Base-by-base conservation (phyloP, 2,888 invertebrate species). In the Zele albiditarsus region DNA sequence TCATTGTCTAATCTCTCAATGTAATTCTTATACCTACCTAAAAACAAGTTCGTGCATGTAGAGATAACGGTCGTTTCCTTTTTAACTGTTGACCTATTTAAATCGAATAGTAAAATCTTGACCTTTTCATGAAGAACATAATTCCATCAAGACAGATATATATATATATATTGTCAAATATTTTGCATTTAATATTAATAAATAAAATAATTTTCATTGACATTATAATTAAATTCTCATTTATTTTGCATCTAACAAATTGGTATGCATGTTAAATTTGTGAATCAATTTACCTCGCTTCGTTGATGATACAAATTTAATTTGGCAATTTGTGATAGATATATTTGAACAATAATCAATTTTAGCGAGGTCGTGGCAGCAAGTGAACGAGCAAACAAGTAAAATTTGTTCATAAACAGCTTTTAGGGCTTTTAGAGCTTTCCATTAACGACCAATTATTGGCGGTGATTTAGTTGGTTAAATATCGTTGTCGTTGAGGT, bases 51-150 rank as follows among this genome's bases (percentile, higher is more conserved):
- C 53, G 53, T 53, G 53, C 53, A 53, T 53, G 23, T 3, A 53
- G 20, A 53, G 53, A 53, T 53, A 53, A 53, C 20, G 20, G 53
- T 53, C 53, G 6, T 20, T 53, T 53, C 23, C 53, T 23, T 53
- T 53, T 20, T 53, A 38, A 23, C 53, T n/a, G 20, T 20, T 53
- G 53, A 53, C 53, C 53, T 53, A 53, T 53, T 20, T 53, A 53
- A 53, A 53, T 53, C 53, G 5, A 46, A n/a, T 46, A 46, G 20
- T 20, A 53, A 8, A 53, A 53, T 53, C 53, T 53, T 53, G 53
- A 53, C 53, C 53, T 53, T 53, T 53, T 53, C 53, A 53, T 38
- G 10, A 38, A 53, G 20, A 53, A 53, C 20, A 53, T 53, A n/a
- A n/a, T 20, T 20, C 20, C n/a, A 53, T 42, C 33, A n/a, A 38